phyloP scores from a whole-genome alignment of 2,888 invertebrate species.

The Idaea biselata region DNA sequence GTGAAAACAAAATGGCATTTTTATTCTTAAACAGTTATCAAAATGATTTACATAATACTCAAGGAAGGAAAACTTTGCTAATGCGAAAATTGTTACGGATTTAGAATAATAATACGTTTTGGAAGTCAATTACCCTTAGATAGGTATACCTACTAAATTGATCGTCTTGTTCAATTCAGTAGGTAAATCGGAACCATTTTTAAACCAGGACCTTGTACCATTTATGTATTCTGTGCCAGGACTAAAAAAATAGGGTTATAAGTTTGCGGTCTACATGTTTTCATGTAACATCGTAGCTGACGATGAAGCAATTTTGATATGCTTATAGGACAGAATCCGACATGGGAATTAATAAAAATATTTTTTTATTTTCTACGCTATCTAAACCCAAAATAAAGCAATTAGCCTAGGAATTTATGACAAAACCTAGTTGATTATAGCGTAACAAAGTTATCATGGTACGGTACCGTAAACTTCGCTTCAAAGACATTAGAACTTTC shows the following conservation, averaged over 20 bases:
- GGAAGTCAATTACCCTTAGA: neutral
- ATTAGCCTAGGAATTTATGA: neutral
- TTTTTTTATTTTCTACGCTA: too few species aligned
- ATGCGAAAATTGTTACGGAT: constrained; percentile 21
- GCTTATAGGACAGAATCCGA: too few species aligned
- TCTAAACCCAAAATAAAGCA: too few species aligned
- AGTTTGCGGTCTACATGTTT: too few species aligned
- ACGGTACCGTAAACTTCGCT: neutral
- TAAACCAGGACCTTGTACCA: too few species aligned
- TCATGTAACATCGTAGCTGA: too few species aligned
- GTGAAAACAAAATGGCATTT: constrained; percentile 24
- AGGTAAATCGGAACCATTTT: neutral
- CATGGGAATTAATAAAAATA: too few species aligned
- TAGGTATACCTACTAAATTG: neutral
- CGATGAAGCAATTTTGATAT: too few species aligned
- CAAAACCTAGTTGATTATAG: neutral
- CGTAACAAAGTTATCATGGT: neutral
- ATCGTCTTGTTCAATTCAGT: neutral
- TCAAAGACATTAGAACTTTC: neutral
- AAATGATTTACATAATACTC: constrained; percentile 26
- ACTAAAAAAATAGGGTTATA: too few species aligned
- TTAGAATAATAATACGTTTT: constrained; percentile 20
- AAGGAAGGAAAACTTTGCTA: constrained; percentile 16
- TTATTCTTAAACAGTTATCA: constrained; percentile 23
- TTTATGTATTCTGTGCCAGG: too few species aligned